These are phyloP conservation scores for Drosophila sechellia DNA, from an alignment of 1,140 invertebrate genomes.

Conservation along the genomic window DNA sequence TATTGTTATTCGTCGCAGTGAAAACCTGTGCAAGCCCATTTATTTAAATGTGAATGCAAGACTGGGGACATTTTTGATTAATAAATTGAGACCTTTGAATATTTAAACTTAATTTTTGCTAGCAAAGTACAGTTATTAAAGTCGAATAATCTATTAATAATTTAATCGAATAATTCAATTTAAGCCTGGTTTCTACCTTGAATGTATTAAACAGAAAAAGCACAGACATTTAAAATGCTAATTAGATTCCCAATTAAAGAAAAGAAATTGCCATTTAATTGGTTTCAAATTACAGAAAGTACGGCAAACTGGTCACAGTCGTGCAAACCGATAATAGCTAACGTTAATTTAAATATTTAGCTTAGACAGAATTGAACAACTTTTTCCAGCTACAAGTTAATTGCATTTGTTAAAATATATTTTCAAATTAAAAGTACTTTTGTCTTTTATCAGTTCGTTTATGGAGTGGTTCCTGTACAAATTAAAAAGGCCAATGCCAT, in stretches of 20 bases:
- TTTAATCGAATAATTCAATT: no score
- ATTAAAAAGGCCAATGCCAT: constrained; percentile 5
- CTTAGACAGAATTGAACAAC: no score
- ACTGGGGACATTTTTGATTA: not conserved
- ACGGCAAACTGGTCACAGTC: not conserved
- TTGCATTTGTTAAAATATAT: not conserved
- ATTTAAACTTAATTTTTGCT: no score
- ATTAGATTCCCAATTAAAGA: not conserved
- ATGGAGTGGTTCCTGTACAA: not conserved
- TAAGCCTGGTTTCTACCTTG: no score
- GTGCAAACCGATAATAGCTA: not conserved
- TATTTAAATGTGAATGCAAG: not conserved
- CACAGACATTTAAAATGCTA: not conserved
- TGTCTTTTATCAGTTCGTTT: not conserved
- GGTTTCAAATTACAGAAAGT: constrained; percentile 7
- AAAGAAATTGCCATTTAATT: constrained; percentile 1
- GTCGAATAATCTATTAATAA: no score
- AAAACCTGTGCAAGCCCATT: not conserved
- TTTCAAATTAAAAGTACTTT: not conserved
- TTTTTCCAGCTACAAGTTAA: not conserved
- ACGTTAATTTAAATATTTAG: not conserved
- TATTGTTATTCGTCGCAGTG: not conserved
- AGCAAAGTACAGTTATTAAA: no score
- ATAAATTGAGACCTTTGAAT: no score
- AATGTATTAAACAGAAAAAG: not conserved